These are phyloP conservation scores for Xestia xanthographa DNA, from an alignment of 2,888 invertebrate genomes.

Conservation along the genomic window DNA sequence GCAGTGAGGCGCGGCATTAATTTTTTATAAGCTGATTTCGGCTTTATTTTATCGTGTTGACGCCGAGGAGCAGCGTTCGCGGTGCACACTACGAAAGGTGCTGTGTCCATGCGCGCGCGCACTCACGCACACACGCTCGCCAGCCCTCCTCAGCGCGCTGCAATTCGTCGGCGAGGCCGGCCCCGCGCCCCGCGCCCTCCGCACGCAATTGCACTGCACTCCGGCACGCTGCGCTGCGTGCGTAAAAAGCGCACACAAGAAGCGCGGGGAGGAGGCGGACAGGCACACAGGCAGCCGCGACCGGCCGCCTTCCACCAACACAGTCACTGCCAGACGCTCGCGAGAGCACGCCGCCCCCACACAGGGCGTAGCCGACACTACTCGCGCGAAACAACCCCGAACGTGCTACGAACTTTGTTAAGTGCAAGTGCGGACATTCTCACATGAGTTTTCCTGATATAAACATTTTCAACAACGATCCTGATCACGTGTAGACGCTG, in stretches of 20 bases:
- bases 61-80: slow-evolving; percentile 73
- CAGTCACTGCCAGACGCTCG: slow-evolving; percentile 89
- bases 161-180: slow-evolving; percentile 87
- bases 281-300: slow-evolving; percentile 70
- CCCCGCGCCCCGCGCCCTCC: slow-evolving; percentile 77
- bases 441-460: slow-evolving; percentile 71
- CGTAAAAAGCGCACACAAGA: slow-evolving; percentile 90
- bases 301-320: slow-evolving; percentile 77
- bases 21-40: slow-evolving; percentile 87
- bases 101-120: slow-evolving; percentile 78
- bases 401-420: slow-evolving; percentile 82
- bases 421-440: slow-evolving; percentile 84
- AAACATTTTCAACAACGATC: slow-evolving; percentile 64
- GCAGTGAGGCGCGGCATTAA: slow-evolving; percentile 80
- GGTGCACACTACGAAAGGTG: slow-evolving; percentile 70
- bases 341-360: slow-evolving; percentile 88
- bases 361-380: slow-evolving; percentile 75
- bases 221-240: slow-evolving; percentile 85
- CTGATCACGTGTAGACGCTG: slow-evolving; percentile 70
- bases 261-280: slow-evolving; percentile 82
- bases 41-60: slow-evolving; percentile 83
- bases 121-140: slow-evolving; percentile 84
- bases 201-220: slow-evolving; percentile 90
- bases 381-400: slow-evolving; percentile 83
- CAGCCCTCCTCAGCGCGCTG: slow-evolving; percentile 88